Evolutionary conservation across 2,797 vertebrate species (phyloP).

Genomic region (Argya squamiceps): DNA sequence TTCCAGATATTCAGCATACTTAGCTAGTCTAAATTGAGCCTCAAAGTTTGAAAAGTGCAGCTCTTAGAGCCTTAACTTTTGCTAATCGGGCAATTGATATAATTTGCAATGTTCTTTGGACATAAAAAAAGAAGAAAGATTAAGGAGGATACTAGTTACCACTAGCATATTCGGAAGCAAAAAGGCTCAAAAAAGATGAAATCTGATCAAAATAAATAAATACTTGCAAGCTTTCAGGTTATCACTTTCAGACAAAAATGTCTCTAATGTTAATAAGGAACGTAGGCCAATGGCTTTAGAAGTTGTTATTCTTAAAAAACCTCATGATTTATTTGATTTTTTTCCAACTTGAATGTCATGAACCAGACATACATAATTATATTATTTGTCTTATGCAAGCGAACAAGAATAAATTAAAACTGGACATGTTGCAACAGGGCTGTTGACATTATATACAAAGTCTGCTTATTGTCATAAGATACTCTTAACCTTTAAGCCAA

Average conservation of each 20-base stretch:
- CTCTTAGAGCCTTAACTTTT: background rate
- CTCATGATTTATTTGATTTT: conserved; percentile 42
- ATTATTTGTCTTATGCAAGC: conserved; percentile 81
- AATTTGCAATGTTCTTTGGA: background rate
- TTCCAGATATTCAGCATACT: background rate
- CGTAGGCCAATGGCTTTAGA: conserved; percentile 55
- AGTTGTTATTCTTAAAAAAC: conserved; percentile 61
- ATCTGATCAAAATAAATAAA: conserved; percentile 69
- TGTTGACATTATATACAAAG: conserved; percentile 83
- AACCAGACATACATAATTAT: conserved; percentile 80
- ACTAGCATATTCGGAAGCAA: conserved; percentile 12
- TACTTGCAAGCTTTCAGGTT: conserved; percentile 62
- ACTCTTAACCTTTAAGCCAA: conserved; percentile 84
- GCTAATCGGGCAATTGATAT: background rate
- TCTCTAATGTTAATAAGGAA: conserved; percentile 67
- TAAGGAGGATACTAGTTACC: background rate
- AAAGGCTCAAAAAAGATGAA: conserved; percentile 12
- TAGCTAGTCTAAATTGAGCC: background rate
- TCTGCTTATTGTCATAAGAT: conserved; percentile 85
- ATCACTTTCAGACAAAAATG: conserved; percentile 66
- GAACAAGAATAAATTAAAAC: conserved; percentile 82
- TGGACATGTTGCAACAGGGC: conserved; percentile 80
- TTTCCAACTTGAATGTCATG: conserved; percentile 68
- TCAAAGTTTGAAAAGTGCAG: background rate
- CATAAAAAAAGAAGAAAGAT: background rate